Evolutionary conservation across 64 coral and sea anemone genomes (phyloP), one percentile per base, ranked within the genome.

Genomic region (Porites australiensis): DNA sequence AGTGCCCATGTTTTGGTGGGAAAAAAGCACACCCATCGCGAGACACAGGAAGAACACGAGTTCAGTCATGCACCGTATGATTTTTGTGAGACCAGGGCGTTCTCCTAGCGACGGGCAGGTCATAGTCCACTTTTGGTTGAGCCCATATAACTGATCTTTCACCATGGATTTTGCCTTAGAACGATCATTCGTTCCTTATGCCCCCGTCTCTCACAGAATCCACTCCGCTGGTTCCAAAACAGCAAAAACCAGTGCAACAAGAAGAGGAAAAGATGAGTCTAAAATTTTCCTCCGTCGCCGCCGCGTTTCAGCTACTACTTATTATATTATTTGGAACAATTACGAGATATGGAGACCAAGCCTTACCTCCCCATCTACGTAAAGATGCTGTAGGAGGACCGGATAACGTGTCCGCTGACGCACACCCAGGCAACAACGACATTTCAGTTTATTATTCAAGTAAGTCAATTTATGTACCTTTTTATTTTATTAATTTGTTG

Each of bases 301-400:
- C 50, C 11, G 27, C 87, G 3, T 73, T 96, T 6, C 91, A 96
- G 50, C 20, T 82, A 8, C 7, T 94, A 3, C 70, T 96, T 6
- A 74, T 96, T 6, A 84, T 90, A 11, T 57, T 96, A 15, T 96
- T 94, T 72, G 91, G 53, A 0, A 91, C 93, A 4, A 44, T 94
- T 10, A 88, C 90, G 6, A 85, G 90, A 12, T 96, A 96, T 76
- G 95, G 95, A 2, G 92, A 96, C 1, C 69, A 86, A 43, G 91
- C 95, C 3, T 51, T 87, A 18, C 95, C 95, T 15, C 90, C 79
- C 2, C 66, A 37, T 37, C 27, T 37, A 37, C 27, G 81, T 48
- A 68, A 20, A 13, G 48, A 46, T 44, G 37, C n/a, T 37, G 27
- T 37, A 37, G 27, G 27, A 37, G 27, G 27, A 37, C 27, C 27